Evolutionary conservation across 2,797 vertebrate genomes (phyloP).

Genomic region (Esox lucius): DNA sequence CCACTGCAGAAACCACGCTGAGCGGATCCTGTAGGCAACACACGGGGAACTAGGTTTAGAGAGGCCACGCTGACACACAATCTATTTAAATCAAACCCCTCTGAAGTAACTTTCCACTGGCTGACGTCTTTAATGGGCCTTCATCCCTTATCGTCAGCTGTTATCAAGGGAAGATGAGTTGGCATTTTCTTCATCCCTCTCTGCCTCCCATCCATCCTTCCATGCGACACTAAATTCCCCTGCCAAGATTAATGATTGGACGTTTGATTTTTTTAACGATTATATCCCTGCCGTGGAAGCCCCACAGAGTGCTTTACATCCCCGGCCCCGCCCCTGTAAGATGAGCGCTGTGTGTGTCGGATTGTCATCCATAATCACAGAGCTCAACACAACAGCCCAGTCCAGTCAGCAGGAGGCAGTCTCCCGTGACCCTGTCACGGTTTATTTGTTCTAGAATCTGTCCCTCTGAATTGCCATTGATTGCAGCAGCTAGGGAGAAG

Average conservation of each 20-base stretch:
- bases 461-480: conserved; percentile 63
- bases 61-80: conserved; percentile 2
- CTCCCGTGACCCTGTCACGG: conserved; percentile 58
- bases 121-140: not conserved
- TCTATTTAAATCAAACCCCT: not conserved
- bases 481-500: conserved; percentile 45
- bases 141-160: conserved; percentile 1
- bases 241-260: conserved; percentile 60
- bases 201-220: conserved; percentile 44
- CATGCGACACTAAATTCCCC: conserved; percentile 44
- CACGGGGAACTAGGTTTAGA: not conserved
- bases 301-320: conserved; percentile 26
- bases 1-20: conserved; percentile 23
- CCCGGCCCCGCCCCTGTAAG: conserved; percentile 27
- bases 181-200: conserved; percentile 37
- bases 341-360: conserved; percentile 48
- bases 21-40: not conserved
- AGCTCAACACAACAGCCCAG: conserved; percentile 35
- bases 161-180: conserved; percentile 40
- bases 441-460: conserved; percentile 68
- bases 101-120: not conserved
- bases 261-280: conserved; percentile 64
- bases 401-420: conserved; percentile 35
- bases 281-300: conserved; percentile 46
- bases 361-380: conserved; percentile 68